Percentiles rank a stretch among this genome's conserved stretches.
Evolutionary conservation across 2,888 invertebrate species (phyloP).

Genomic region (Perdita meconis): DNA sequence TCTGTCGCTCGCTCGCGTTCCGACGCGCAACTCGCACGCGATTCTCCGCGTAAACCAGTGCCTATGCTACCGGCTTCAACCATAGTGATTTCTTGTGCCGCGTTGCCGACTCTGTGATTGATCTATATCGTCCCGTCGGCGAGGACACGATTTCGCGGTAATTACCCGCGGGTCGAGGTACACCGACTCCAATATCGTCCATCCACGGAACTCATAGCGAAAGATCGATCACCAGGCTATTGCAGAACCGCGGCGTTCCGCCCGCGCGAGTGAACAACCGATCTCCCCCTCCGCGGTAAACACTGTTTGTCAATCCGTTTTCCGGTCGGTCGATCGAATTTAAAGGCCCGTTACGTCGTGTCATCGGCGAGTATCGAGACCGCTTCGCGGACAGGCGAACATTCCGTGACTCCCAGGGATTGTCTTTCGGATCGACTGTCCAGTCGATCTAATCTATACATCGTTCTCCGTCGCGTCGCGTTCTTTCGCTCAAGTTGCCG

Average conservation of each 20-base stretch:
- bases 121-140: not conserved
- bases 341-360: slow-evolving; percentile 8
- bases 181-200: not conserved
- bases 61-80: too few species aligned
- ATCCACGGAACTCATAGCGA: not conserved
- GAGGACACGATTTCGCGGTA: not conserved
- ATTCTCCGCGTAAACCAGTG: not conserved
- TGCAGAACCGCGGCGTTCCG: slow-evolving; percentile 1
- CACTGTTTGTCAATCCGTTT: slow-evolving; percentile 6
- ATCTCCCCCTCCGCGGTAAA: not conserved
- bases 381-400: too few species aligned
- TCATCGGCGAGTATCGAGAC: too few species aligned
- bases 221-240: not conserved
- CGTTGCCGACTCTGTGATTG: not conserved
- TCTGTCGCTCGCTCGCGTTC: slow-evolving; percentile 1
- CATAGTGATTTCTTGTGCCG: too few species aligned
- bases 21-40: not conserved
- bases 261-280: not conserved
- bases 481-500: not conserved
- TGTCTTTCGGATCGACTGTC: not conserved
- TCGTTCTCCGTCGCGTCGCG: not conserved
- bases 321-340: slow-evolving; percentile 24
- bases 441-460: not conserved
- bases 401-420: too few species aligned
- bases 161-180: not conserved